Evolutionary conservation across 2,888 invertebrate species (phyloP), one percentile per base, ranked within the genome.

Genomic region (Chymomyza amoena): DNA sequence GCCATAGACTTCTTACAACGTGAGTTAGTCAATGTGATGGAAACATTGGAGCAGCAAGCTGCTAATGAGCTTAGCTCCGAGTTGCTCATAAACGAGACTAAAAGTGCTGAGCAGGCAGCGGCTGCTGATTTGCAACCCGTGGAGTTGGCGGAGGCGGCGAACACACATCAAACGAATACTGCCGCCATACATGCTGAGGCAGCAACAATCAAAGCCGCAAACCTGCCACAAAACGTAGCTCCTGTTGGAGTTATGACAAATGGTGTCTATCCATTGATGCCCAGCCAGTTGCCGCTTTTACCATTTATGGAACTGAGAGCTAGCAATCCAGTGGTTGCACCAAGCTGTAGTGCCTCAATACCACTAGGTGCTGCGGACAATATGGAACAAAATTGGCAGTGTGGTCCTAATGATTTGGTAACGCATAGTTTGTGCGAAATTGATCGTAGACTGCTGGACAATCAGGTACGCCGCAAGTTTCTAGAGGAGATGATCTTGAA

Each of bases 401-500:
- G 85, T 56, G 84, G 79, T 59, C 68, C 77, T 50, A 84, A 83
- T 0, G 90, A 90, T 6, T 79, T 80, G 2, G 77, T 90, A 1
- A 77, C 87, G 0, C 80, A 78, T 6, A 86, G 79, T 66, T 68
- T 91, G n/a, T 84, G 88, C 0, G 91, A 91, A 54, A 89, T 90
- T 10, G 91, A 91, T 80, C 78, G 87, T 0, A 89, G 89, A 7
- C 77, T 91, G n/a, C 73, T 91, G 77, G 90, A 91, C 68, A 74
- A 90, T 57, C 90, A 90, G 39, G 90, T 90, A 61, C 87, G 91
- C 6, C 91, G 90, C 70, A 88, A 87, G 69, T 89, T 88, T 60
- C 81, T 91, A n/a, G 91, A 91, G 32, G 91, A 91, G 67, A 90
- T 90, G 89, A 90, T 91, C 18, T 75, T 90, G 25, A 91, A 91